Evolutionary conservation across 2,797 vertebrate genomes (phyloP).

Genomic region (Danio albolineatus): DNA sequence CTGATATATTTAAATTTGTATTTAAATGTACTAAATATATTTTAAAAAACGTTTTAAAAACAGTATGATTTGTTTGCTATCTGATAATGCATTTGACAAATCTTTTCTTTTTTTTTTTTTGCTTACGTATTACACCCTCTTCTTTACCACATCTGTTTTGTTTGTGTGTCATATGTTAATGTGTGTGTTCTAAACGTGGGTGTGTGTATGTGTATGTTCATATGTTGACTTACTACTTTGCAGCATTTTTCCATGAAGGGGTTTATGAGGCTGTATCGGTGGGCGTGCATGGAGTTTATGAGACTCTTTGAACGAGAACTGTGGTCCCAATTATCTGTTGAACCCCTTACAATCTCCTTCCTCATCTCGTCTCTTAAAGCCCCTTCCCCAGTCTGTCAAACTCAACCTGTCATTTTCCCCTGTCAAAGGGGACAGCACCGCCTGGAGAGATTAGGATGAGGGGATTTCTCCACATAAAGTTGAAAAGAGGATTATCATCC

Average conservation of each 20-base stretch:
- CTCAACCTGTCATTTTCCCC: conserved; percentile 61
- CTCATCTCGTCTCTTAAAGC: conserved; percentile 29
- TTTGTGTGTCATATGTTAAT: conserved; percentile 13
- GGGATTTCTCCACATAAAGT: conserved; percentile 43
- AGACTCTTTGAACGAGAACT: conserved; percentile 58
- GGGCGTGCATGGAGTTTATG: conserved; percentile 44
- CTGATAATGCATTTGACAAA: not conserved
- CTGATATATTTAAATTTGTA: too few species aligned
- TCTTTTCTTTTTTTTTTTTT: too few species aligned
- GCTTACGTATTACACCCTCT: not conserved
- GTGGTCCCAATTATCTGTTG: conserved; percentile 42
- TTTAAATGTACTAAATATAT: too few species aligned
- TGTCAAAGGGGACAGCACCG: conserved; percentile 56
- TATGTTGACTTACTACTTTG: conserved; percentile 32
- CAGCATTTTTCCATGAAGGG: conserved; percentile 41
- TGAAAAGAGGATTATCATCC: conserved; percentile 8
- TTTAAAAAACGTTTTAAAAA: too few species aligned
- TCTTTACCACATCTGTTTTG: not conserved
- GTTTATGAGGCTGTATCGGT: conserved; percentile 30
- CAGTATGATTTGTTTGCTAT: not conserved
- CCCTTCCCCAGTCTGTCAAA: not conserved
- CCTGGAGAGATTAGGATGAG: conserved; percentile 22
- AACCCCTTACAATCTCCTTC: conserved; percentile 24
- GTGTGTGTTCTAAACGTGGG: conserved; percentile 13
- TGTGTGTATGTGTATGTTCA: conserved; percentile 1